Base-by-base conservation (phyloP, 2,797 vertebrate genomes). In the Podargus strigoides region DNA sequence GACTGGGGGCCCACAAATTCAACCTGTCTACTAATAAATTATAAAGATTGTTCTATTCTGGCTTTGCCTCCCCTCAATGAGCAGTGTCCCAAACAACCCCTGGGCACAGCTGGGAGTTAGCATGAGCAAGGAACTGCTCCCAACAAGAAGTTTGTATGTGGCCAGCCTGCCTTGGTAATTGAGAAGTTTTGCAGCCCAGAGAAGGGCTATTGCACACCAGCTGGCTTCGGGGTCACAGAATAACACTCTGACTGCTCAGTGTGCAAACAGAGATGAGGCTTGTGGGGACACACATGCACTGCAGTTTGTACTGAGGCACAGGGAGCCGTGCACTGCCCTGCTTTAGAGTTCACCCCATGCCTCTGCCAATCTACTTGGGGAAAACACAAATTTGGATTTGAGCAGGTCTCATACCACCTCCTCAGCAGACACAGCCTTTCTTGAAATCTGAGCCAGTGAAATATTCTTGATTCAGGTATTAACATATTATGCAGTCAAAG, bases 221-320 rank as follows among this genome's bases (percentile, higher is more conserved):
- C 6, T 62, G 42, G 14, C 22, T 15, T 50, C 0, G 0, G 41
- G 58, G 46, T 2, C 37, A 30, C 14, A 42, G 22, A 58, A 39
- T 2, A 69, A 41, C 23, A 28, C 41, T 27, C 26, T 30, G 36
- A 36, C 22, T n/a, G 36, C 30, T 27, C 67, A 27, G 28, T 5
- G 28, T 39, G 32, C 26, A 41, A 22, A 28, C 20, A 73, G 39
- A 41, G 11, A 15, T 32, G 36, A 68, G 10, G 21, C 3, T 69
- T 26, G 5, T 9, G 56, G 49, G 5, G 37, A 42, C 0, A 1
- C 16, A 59, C n/a, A 17, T 2, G 34, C 12, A 6, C 22, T 59
- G 44, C 36, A 32, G 34, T 19, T 20, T 26, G 23, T 14, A 14
- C 14, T 14, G 39, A 72, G 12, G 39, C 23, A 36, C 10, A 22